Base-by-base conservation (phyloP, 2,888 invertebrate species). In the Pecten maximus region DNA sequence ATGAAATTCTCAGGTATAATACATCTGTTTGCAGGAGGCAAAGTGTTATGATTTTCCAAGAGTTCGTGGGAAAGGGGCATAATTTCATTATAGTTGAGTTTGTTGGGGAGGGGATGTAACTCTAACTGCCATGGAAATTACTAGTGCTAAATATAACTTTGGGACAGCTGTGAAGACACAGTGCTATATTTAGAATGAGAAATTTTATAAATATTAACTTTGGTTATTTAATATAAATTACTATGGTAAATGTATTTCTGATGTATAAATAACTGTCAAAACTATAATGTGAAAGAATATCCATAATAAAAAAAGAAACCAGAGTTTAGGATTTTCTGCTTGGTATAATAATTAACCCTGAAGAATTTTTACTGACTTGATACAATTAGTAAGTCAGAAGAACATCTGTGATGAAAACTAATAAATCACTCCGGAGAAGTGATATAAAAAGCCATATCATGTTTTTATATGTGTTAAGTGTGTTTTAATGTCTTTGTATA, bases 391-490 rank as follows among this genome's bases (percentile, higher is more conserved):
- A 74, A 74, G 74, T 74, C 74, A 74, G 74, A n/a, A n/a, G n/a
- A 74, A 74, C 74, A 35, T 74, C 74, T 74, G 74, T 35, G 35
- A 74, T 74, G 28, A 74, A 74, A 74, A 28, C 28, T 10, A 15
- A 19, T 54, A 74, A 10, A 23, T 74, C 74, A 74, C 74, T 74
- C 35, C 8, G 12, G 35, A 74, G 35, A 35, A 74, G 74, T 74
- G 74, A 74, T 74, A 74, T 4, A n/a, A 74, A 74, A 74, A 74
- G 74, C 74, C 74, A 74, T 74, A 74, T 74, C 74, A 74, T 74
- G 74, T 74, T 74, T 28, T 74, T 74, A 35, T 74, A 54, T 74
- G 2, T 74, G 35, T 74, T 15, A 74, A 35, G 35, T 74, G 74
- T 74, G 74, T 74, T 74, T 74, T 74, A 60, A 74, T 74, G 74